Percentiles rank a stretch among this genome's conserved stretches.
phyloP scores from a whole-genome alignment of 2,797 vertebrate genomes.

The Falco peregrinus region DNA sequence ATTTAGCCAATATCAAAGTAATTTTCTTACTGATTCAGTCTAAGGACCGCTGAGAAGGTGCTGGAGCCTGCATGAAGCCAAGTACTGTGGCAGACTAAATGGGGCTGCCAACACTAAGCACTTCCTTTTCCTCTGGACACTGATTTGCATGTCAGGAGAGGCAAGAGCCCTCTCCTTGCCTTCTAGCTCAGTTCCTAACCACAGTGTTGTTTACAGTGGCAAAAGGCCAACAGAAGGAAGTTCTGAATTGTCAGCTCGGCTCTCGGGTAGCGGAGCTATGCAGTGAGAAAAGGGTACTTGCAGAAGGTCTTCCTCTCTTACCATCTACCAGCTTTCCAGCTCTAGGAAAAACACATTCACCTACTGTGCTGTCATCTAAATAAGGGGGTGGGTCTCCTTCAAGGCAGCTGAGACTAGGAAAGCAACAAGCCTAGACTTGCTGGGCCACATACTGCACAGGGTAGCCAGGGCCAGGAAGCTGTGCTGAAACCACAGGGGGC shows the following conservation, averaged over 20 bases:
- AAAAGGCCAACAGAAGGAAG: background rate
- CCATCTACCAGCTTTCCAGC: background rate
- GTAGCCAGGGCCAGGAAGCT: background rate
- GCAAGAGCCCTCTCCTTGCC: background rate
- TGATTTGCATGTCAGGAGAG: background rate
- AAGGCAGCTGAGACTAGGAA: background rate
- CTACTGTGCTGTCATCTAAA: background rate
- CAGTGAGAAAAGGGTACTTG: background rate
- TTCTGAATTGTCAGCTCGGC: background rate
- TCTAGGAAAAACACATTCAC: background rate
- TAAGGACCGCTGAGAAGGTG: background rate
- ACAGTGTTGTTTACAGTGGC: background rate
- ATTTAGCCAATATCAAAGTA: background rate
- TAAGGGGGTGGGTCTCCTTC: background rate
- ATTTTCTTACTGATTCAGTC: background rate
- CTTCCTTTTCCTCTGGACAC: slow-evolving; percentile 11
- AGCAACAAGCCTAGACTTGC: slow-evolving; percentile 9
- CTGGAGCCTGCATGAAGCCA: background rate
- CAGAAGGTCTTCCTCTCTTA: background rate
- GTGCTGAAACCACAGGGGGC: background rate
- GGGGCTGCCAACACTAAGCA: background rate
- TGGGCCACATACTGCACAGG: background rate
- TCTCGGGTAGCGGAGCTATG: background rate
- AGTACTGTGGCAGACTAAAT: background rate
- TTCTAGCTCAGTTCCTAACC: slow-evolving; percentile 35